Base-by-base conservation (phyloP, 2,113 vertebrate species). In the Syrmaticus mikado region DNA sequence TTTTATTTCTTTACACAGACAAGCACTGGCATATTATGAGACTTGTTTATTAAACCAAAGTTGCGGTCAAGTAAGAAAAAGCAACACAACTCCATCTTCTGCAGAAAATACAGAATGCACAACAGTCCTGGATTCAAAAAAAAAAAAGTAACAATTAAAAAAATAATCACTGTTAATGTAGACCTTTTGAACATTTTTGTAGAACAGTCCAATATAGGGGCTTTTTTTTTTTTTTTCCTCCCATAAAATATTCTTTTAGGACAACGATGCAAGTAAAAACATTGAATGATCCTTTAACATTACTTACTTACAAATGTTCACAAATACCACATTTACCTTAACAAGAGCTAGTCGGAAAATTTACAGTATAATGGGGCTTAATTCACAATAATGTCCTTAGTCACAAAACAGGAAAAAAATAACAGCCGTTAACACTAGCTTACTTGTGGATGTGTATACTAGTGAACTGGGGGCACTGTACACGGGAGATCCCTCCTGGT, bases 371-470 rank as follows among this genome's bases (percentile, higher is more conserved):
- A 77, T 93, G 92, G 85, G 93, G 90, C 14, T 41, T 65, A 80
- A 95, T 94, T 90, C 45, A 95, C 93, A 95, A 73, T 73, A 41
- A 93, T 50, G 87, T 82, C 79, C 65, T 96, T 95, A 62, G 92
- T 89, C 97, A 98, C 93, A 97, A 96, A 97, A 97, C 93, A 96
- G 85, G 94, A 94, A 95, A 91, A 66, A 90, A 89, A 92, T 92
- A 58, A 58, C 55, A 96, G 97, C 96, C 81, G 2, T 82, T 83
- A 81, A 71, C 78, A 93, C 95, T 75, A 96, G 97, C 98, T 98
- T 98, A 98, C 98, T 98, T 98, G 98, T 98, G 89, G 98, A 98
- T 94, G 98, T 98, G 97, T 98, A 98, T 98, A 98, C 98, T 98
- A 98, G 97, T 97, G 98, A 98, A 97, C 98, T 98, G 98, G 98